These are phyloP conservation scores for Lasiommata megera DNA, from an alignment of 2,888 invertebrate species.

Conservation along the genomic window DNA sequence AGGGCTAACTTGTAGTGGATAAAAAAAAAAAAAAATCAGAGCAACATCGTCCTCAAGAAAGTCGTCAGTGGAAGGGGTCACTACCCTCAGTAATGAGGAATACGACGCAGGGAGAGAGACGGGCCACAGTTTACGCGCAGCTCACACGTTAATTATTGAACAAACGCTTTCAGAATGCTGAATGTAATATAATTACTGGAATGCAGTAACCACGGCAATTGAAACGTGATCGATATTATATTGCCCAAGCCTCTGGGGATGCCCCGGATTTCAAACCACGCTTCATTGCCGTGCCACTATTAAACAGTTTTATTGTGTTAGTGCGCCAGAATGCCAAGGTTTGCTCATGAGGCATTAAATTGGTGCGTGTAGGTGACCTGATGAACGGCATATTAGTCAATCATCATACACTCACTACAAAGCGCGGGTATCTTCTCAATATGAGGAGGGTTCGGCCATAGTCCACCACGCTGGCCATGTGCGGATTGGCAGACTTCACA, in stretches of 20 bases:
- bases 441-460: too few relatives aligned
- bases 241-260: conserved; percentile 35
- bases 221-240: conserved; percentile 32
- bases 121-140: conserved; percentile 1
- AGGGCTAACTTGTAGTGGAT: too few relatives aligned
- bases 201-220: conserved; percentile 28
- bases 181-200: conserved; percentile 26
- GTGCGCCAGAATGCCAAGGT: conserved; percentile 22
- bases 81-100: too few relatives aligned
- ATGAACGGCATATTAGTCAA: too few relatives aligned
- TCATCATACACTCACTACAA: too few relatives aligned
- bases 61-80: not conserved
- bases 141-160: conserved; percentile 20
- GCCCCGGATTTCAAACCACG: conserved; percentile 27
- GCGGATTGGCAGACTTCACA: too few relatives aligned
- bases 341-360: not conserved
- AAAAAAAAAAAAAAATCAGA: too few relatives aligned
- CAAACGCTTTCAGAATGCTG: conserved; percentile 21
- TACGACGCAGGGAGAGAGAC: not conserved
- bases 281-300: conserved; percentile 28
- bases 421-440: too few relatives aligned
- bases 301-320: conserved; percentile 17
- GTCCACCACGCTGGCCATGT: too few relatives aligned
- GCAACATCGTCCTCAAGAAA: too few relatives aligned
- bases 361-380: not conserved